phyloP scores from a whole-genome alignment of 1,140 invertebrate species.

The Drosophila kohkoa region DNA sequence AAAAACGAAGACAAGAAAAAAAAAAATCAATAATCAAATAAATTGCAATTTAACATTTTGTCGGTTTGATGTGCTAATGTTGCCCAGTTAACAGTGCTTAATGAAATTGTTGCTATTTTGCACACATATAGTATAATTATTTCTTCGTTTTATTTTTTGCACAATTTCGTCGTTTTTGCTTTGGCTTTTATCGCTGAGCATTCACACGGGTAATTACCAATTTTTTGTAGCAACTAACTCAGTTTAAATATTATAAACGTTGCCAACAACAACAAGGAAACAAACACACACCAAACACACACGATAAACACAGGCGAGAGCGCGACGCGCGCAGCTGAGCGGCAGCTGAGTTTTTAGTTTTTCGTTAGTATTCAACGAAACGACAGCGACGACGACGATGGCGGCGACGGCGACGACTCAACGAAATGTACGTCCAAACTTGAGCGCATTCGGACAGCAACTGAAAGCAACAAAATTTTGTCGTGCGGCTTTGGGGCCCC shows the following conservation, averaged over 20 bases:
- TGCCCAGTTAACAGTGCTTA: constrained; percentile 46
- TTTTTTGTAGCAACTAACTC: constrained; percentile 62
- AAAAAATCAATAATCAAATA: constrained; percentile 72
- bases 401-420: constrained; percentile 6
- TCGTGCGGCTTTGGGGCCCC: constrained; percentile 51
- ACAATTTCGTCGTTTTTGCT: constrained; percentile 42
- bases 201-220: constrained; percentile 63
- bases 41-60: constrained; percentile 63
- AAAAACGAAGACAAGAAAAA: constrained; percentile 30
- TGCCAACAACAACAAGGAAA: constrained; percentile 69
- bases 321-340: constrained; percentile 78
- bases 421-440: constrained; percentile 53
- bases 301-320: constrained; percentile 20
- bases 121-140: constrained; percentile 27
- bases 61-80: constrained; percentile 24
- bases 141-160: constrained; percentile 43
- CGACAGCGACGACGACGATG: constrained; percentile 3
- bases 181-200: constrained; percentile 45
- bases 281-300: constrained; percentile 30
- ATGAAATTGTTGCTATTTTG: constrained; percentile 51
- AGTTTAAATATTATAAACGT: constrained; percentile 64
- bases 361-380: constrained; percentile 19
- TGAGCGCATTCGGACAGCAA: constrained; percentile 65
- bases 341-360: constrained; percentile 38
- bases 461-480: constrained; percentile 64